Percentiles rank a stretch among this genome's conserved stretches.
Conservation (phyloP, 2,113 vertebrate genomes). For the Syngnathus typhle region DNA sequence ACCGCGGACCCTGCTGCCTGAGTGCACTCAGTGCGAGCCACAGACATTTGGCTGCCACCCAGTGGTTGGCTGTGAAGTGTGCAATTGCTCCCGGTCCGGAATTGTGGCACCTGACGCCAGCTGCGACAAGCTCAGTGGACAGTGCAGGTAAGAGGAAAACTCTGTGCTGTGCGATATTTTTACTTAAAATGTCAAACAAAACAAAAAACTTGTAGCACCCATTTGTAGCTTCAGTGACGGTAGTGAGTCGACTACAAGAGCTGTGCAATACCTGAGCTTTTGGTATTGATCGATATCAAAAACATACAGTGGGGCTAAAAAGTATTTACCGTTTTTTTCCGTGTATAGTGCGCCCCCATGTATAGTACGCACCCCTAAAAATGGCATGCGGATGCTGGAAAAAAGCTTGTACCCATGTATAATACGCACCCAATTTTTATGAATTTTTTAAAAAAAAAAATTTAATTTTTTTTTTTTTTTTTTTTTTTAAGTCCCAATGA, state of each 20-base stretch:
- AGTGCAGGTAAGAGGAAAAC: constrained; percentile 79
- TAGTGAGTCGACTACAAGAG: background rate
- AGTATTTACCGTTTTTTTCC: no score
- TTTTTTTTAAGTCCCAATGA: no score
- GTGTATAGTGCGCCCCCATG: no score
- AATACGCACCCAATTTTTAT: no score
- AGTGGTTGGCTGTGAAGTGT: constrained; percentile 87
- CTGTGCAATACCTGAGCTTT: no score
- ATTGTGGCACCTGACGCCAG: constrained; percentile 69
- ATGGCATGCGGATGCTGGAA: no score
- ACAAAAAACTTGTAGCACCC: background rate
- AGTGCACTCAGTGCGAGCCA: constrained; percentile 83
- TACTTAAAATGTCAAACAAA: background rate
- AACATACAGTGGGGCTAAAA: no score
- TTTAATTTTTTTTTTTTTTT: no score
- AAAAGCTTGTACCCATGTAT: no score
- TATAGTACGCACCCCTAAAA: no score
- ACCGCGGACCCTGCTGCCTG: constrained; percentile 80
- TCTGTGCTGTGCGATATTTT: background rate
- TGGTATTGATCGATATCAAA: no score
- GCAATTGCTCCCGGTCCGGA: constrained; percentile 84
- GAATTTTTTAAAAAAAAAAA: no score
- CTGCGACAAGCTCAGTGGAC: constrained; percentile 83
- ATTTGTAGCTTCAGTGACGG: background rate
- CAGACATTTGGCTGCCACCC: constrained; percentile 93